Evolutionary conservation across 2,113 vertebrate genomes (phyloP), one percentile per base, ranked within the genome.

Genomic region (Gnathochromis pfefferi): DNA sequence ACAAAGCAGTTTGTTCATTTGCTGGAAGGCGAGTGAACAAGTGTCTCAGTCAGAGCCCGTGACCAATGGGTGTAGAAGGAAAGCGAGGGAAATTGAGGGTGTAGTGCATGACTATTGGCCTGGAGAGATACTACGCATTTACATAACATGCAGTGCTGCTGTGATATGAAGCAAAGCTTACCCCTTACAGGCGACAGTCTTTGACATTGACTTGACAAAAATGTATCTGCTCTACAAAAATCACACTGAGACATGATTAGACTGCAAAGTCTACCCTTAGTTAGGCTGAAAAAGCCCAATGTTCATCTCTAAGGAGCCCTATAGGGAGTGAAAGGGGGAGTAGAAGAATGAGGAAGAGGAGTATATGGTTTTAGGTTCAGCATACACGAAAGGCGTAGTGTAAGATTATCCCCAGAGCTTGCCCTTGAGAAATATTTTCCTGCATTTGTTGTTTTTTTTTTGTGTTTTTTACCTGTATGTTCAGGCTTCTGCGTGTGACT

Each of bases 1-100:
- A 96, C 94, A 95, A 95, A 95, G 95, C 89, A 87, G 94, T 95
- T 93, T 94, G 95, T 96, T 96, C 91, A 96, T 95, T 95, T 95
- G 88, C 92, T 95, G 92, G 85, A 93, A 91, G 86, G 85, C 81
- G 54, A 63, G 38, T 28, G 91, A 94, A 94, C 94, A 95, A 94
- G 93, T 93, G 90, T 94, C 87, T 92, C 93, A 92, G 90, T 94
- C 91, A 95, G 84, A 63, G 40, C 49, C 80, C 58, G 9, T 82
- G 82, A 88, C 84, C 90, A 86, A 82, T 85, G 88, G 80, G 68
- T 88, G 85, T 73, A 60, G 70, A 81, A 84, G 35, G 70, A 89
- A 84, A 83, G 85, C 49, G 53, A 87, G 78, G 84, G 82, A 85
- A 87, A 19, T n/a, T 51, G 45, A 82, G 85, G 45, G 57, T 40